A percentile compares a stretch with the other conserved stretches of the same genome.
phyloP scores from a whole-genome alignment of 2,888 invertebrate species.

The Tachystola acroxantha region DNA sequence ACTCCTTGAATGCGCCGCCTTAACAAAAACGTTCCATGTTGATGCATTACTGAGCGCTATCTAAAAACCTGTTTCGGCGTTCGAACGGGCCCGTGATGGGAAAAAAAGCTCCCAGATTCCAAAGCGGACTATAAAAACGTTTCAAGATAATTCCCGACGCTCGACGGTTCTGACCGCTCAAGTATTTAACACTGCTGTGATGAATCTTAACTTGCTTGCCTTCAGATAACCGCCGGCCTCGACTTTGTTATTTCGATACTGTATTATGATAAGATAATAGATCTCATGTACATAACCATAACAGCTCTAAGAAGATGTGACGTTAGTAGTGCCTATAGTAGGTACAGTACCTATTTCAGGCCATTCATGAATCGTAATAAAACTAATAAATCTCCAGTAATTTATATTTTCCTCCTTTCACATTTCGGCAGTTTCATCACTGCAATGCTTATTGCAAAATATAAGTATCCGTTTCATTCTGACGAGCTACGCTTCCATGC shows the following conservation, averaged over 20 bases:
- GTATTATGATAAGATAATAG: too few species aligned
- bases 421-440: too few species aligned
- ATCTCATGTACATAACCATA: too few species aligned
- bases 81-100: constrained; percentile 63
- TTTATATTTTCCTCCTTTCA: too few species aligned
- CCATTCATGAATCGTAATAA: too few species aligned
- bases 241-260: constrained; percentile 7
- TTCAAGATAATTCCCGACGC: constrained; percentile 68
- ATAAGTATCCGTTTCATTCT: too few species aligned
- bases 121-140: constrained; percentile 73
- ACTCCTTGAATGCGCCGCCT: constrained; percentile 66
- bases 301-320: too few species aligned
- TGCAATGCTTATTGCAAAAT: too few species aligned
- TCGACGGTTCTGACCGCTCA: constrained; percentile 43
- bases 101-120: constrained; percentile 72
- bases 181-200: constrained; percentile 52
- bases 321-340: too few species aligned
- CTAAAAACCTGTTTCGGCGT: constrained; percentile 75
- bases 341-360: too few species aligned
- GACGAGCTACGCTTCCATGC: too few species aligned
- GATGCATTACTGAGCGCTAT: constrained; percentile 76
- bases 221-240: constrained; percentile 10
- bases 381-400: too few species aligned
- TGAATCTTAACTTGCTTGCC: constrained; percentile 27
- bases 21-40: constrained; percentile 67